Evolutionary conservation across 2,113 vertebrate species (phyloP), one percentile per base, ranked within the genome.

Genomic region (Cephalophus harveyi): DNA sequence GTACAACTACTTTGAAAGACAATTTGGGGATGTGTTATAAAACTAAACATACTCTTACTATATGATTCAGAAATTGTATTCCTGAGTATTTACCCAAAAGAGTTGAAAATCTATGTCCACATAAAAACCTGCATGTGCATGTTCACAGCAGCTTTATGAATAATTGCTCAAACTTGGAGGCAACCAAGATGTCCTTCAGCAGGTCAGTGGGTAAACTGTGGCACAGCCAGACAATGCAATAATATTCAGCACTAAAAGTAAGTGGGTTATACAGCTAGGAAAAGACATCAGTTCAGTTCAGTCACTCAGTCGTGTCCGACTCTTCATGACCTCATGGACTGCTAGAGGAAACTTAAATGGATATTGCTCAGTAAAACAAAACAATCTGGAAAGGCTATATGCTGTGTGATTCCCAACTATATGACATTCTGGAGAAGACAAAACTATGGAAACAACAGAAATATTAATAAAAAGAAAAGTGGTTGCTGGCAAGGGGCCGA

Each of bases 281-380:
- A 83, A 96, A 43, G 17, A 60, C 14, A 27, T 76, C 19, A 12
- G 19, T 40, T 71, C n/a, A 71, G 1, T 23, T 40, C n/a, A 71
- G n/a, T 36, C 19, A 11, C 19, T 71, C 67, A 71, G n/a, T 40
- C n/a, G 0, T 23, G 19, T 71, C 67, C 0, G 19, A 40, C n/a
- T 40, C n/a, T 71, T 71, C 2, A 0, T 0, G 67, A 23, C 5
- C 10, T 36, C 67, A 71, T 40, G n/a, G n/a, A 71, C 64, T 1
- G 19, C n/a, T 15, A 40, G n/a, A 88, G 27, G 43, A 74, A 88
- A 7, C 13, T 83, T 60, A 88, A 17, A 59, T 30, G 15, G 10
- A 71, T 59, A 74, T 43, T 88, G 33, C 43, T 71, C 30, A 74
- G 33, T 96, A 74, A 88, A 43, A 60, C 40, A 92, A 59, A n/a